Conservation (phyloP, 2,797 vertebrate species). For the Hapalemur alaotrensis region DNA sequence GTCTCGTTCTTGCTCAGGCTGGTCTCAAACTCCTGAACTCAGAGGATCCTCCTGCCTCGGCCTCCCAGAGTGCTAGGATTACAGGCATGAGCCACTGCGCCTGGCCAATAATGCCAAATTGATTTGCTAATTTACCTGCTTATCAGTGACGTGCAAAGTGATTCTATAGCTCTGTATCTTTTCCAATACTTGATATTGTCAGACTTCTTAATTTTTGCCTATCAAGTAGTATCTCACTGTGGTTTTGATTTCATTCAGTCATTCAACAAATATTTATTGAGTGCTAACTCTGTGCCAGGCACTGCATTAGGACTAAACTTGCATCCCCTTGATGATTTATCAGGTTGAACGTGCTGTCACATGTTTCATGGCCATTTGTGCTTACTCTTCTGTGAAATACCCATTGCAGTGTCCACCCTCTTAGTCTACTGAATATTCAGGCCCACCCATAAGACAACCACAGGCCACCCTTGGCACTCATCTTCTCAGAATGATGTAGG, state of each 20-base stretch:
- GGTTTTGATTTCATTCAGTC: not conserved
- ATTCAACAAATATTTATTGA: no score
- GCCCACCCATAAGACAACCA: not conserved
- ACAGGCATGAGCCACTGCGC: no score
- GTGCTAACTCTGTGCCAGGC: not conserved
- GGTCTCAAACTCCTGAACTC: no score
- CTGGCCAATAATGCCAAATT: not conserved
- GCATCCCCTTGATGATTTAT: no score
- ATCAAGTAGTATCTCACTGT: not conserved
- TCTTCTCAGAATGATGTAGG: not conserved
- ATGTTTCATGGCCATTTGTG: not conserved
- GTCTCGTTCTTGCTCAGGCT: no score
- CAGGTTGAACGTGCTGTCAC: fast-evolving
- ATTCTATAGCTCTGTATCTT: not conserved
- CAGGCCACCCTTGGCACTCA: not conserved
- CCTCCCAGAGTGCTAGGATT: no score
- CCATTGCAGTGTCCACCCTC: not conserved
- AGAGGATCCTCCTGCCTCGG: no score
- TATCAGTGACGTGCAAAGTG: not conserved
- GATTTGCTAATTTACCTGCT: not conserved
- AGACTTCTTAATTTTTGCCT: not conserved
- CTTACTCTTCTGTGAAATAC: not conserved
- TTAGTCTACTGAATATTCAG: not conserved
- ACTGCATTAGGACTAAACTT: not conserved
- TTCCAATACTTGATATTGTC: no score